Evolutionary conservation across 30 jellyfish, hydroid and myxozoan species (phyloP), one percentile per base, ranked within the genome.

Genomic region (Sanderia malayensis): DNA sequence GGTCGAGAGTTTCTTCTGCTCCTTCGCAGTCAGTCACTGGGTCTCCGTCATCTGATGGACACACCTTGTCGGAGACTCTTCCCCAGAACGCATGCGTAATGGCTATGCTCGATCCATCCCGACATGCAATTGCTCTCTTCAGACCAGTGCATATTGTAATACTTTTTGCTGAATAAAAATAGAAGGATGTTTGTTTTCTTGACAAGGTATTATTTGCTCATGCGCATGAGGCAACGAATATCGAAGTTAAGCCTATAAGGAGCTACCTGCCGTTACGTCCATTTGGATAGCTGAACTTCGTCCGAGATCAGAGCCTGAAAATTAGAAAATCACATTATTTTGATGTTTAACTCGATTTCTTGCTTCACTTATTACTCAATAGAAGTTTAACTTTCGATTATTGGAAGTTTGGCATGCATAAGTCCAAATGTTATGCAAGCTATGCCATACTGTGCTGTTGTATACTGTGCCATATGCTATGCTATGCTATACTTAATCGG

Each of bases 41-140:
- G 34, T 90, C 98, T 7, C 98, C 98, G 70, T 90, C 98, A 79
- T 90, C 98, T 4, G 98, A 90, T 13, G 98, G 98, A 47, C 98
- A 90, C 0, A 84, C 74, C 67, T 90, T 90, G 81, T 90, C 98
- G 17, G 98, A 90, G 6, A 75, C 72, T 18, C 98, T 70, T 20
- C 98, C 98, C 98, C 98, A 90, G 64, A 90, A 90, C 18, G 98
- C 98, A 63, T 80, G 84, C 17, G 96, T 83, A 29, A 90, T 75
- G 23, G 98, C 98, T 61, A 90, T 84, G 47, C 72, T 79, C 2
- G 98, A 72, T 2, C 98, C 98, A 67, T 90, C 98, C 67, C 98
- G 86, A 61, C 98, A 90, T 46, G 92, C 84, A 69, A 83, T 83
- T 28, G 87, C 81, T 67, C 95, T 47, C 41, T 72, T 90, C 60